A percentile compares a stretch with the other conserved stretches of the same genome.
Evolutionary conservation across 2,113 vertebrate genomes (phyloP).

Genomic region (Anarhynchus alexandrinus): DNA sequence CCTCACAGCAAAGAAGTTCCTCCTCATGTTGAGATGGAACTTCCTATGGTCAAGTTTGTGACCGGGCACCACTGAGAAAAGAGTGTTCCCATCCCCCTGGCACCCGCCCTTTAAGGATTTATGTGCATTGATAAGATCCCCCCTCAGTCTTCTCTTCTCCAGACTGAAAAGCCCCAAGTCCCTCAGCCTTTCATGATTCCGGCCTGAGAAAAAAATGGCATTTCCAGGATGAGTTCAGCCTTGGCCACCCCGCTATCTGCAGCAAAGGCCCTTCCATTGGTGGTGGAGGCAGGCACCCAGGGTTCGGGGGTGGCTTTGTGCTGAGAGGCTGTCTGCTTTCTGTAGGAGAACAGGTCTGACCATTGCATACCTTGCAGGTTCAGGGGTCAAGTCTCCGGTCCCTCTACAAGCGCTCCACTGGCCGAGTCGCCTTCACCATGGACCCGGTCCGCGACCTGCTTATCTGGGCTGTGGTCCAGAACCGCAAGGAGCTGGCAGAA

Average conservation of each 20-base stretch:
- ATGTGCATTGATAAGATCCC: no score
- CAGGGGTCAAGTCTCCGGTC: conserved; percentile 68
- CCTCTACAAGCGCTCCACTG: conserved; percentile 53
- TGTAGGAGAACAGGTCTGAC: background rate
- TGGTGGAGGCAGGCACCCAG: background rate
- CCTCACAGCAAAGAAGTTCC: no score
- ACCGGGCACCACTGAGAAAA: no score
- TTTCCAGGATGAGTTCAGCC: background rate
- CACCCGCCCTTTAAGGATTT: no score
- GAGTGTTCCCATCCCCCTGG: no score
- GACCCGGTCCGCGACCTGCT: conserved; percentile 86
- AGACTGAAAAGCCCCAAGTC: no score
- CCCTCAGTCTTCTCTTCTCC: no score
- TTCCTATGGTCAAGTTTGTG: no score
- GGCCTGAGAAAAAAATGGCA: background rate
- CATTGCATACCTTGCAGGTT: background rate
- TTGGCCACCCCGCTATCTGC: background rate
- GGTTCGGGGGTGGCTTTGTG: background rate
- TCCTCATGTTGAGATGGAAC: no score
- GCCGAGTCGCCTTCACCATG: conserved; percentile 62
- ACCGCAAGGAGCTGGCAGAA: conserved; percentile 85
- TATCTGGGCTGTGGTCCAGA: conserved; percentile 94
- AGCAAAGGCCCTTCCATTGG: background rate
- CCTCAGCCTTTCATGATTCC: no score
- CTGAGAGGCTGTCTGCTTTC: background rate